Percentiles rank a stretch among this genome's conserved stretches.
Conservation (phyloP, 2,113 vertebrate species). For the Baryphthengus martii region DNA sequence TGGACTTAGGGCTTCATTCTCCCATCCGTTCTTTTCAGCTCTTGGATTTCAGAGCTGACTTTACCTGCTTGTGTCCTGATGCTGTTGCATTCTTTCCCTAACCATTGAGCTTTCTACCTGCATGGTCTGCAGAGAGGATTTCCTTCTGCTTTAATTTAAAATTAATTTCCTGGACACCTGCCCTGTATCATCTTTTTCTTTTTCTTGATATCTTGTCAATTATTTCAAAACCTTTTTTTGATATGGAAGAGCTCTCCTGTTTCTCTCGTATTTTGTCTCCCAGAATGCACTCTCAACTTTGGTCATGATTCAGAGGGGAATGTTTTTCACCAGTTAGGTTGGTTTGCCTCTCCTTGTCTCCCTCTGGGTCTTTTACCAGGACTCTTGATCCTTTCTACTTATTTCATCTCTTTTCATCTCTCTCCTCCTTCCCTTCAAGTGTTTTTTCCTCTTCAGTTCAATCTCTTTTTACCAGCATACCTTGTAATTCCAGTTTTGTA, state of each 20-base stretch:
- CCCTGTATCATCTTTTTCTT: background rate
- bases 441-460: background rate
- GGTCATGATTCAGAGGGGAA: background rate
- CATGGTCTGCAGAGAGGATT: background rate
- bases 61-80: background rate
- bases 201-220: too few species aligned
- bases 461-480: background rate
- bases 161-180: background rate
- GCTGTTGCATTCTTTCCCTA: background rate
- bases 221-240: background rate
- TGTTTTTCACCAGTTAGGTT: background rate
- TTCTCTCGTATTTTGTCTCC: background rate
- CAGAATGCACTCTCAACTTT: accelerated
- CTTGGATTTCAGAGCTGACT: background rate
- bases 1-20: background rate
- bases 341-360: background rate
- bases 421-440: background rate
- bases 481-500: background rate
- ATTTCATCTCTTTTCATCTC: background rate
- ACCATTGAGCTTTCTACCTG: background rate
- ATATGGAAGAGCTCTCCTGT: accelerated
- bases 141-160: background rate
- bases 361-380: background rate
- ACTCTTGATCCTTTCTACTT: background rate
- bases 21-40: background rate